Base-by-base conservation (phyloP, 2,113 vertebrate species). In the Plecotus auritus region DNA sequence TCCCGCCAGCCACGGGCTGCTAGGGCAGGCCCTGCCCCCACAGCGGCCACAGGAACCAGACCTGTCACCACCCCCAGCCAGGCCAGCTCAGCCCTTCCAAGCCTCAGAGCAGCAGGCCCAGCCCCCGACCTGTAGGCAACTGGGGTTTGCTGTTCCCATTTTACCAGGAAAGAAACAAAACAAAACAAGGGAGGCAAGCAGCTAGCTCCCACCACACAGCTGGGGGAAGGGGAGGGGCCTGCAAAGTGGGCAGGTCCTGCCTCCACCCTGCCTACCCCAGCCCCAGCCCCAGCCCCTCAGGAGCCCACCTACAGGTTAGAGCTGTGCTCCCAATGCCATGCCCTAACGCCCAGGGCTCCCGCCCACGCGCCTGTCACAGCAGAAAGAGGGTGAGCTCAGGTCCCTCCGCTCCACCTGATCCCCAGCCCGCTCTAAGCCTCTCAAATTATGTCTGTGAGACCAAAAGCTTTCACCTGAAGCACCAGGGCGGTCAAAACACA, bases 1-100 rank as follows among this genome's bases (percentile, higher is more conserved):
- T 93, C 85, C 66, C 0, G 7, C 32, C 76, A 56, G 88, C 56
- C 83, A 37, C 72, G 40, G 47, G 61, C 84, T 0, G 45, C 83
- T 13, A 30, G 4, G 22, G 70, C 26, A 3, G 9, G 77, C 95
- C 66, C 90, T 70, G 37, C 87, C 92, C 83, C 94, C 77, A 66
- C 17, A 0, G 45, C 1, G 2, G 81, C 85, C 90, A 49, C 90
- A 77, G 90, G 77, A 93, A 88, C 70, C 47, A 90, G 90, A 76
- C 42, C 78, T 73, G 76, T 80, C 67, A 49, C 78, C 6, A 51
- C 13, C 83, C 84, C 16, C 1, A 2, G 49, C 14, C 70, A 32
- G n/a, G 30, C 77, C 56, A 28, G 73, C 94, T 80, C 74, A 77
- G 82, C 78, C n/a, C 77, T 85, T 76, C 91, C 69, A 66, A 96